Conservation (phyloP, 2,113 vertebrate genomes). For the Austrofundulus limnaeus region DNA sequence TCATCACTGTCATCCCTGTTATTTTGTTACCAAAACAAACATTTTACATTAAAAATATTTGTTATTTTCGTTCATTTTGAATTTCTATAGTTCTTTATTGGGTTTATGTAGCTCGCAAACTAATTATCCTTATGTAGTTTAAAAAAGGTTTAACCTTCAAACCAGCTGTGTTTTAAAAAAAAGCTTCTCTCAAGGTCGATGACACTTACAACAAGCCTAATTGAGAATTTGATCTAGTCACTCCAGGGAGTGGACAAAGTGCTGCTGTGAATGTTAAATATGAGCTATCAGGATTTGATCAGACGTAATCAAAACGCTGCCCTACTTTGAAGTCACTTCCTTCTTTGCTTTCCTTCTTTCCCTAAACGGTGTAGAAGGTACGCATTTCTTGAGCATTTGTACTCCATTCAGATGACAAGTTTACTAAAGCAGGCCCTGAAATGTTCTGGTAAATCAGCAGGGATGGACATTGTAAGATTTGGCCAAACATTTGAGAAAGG, state of each 20-base stretch:
- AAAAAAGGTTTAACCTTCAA: constrained; percentile 66
- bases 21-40: constrained; percentile 31
- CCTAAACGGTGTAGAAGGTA: constrained; percentile 6
- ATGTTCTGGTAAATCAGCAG: neutral
- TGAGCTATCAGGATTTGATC: constrained; percentile 66
- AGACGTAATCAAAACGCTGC: constrained; percentile 66
- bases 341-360: constrained; percentile 25
- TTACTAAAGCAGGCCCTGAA: constrained; percentile 9
- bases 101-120: constrained; percentile 15
- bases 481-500: too few relatives aligned
- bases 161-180: constrained; percentile 34
- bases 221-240: constrained; percentile 74
- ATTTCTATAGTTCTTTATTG: constrained; percentile 8
- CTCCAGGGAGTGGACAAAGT: constrained; percentile 58
- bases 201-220: constrained; percentile 69
- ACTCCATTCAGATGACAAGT: constrained; percentile 10
- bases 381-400: constrained; percentile 21
- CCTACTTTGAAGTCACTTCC: constrained; percentile 60
- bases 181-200: constrained; percentile 65
- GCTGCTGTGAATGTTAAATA: constrained; percentile 70
- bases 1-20: constrained; percentile 33
- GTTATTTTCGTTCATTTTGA: neutral
- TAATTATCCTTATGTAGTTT: constrained; percentile 53
- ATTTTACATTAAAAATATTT: neutral
- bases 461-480: neutral